Evolutionary conservation across 1,140 invertebrate genomes (phyloP), one percentile per base, ranked within the genome.

Genomic region (Drosophila ohnishii): DNA sequence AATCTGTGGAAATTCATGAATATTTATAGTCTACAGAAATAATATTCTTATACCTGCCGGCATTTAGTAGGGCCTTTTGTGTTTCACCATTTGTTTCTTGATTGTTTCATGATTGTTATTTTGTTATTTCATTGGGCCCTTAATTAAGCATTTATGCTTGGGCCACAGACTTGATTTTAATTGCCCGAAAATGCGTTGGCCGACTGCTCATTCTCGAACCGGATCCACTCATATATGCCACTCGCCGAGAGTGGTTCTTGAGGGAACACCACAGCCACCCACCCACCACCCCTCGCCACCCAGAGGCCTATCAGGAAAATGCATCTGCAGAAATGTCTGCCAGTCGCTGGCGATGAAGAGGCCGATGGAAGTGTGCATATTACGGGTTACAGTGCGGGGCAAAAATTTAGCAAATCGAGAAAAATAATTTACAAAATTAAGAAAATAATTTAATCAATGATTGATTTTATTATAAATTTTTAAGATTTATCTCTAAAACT

Each of bases 261-360:
- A 44, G 45, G 44, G 45, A 50, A 37, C 22, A 39, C 45, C 44
- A 25, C 13, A n/a, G 5, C 19, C 53, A 30, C 63, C 34, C 13
- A n/a, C 2, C 19, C 53, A 30, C 63, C 34, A 25, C n/a, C 14
- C 22, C 19, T 13, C 1, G 5, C 22, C 48, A 39, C 56, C 45
- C 37, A 32, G 19, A 25, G 63, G 63, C 50, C 32, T 69, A 67
- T 56, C 63, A 19, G 37, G 40, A 35, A 70, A 70, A 69, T 57
- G 40, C 64, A 71, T 69, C 67, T 70, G 34, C 50, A 39, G 64
- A n/a, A 67, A 25, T 66, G 64, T 51, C 62, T 34, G 64, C 8
- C 19, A 32, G 13, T 19, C 35, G 30, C 30, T 13, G 42, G 30
- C 19, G 34, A 48, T 47, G 53, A 34, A 32, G 50, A 45, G 14